Percentiles rank a stretch among this genome's conserved stretches.
These are phyloP conservation scores for Actinopyga echinites DNA, from an alignment of 53 echinoderm and acorn worm genomes.

Conservation along the genomic window DNA sequence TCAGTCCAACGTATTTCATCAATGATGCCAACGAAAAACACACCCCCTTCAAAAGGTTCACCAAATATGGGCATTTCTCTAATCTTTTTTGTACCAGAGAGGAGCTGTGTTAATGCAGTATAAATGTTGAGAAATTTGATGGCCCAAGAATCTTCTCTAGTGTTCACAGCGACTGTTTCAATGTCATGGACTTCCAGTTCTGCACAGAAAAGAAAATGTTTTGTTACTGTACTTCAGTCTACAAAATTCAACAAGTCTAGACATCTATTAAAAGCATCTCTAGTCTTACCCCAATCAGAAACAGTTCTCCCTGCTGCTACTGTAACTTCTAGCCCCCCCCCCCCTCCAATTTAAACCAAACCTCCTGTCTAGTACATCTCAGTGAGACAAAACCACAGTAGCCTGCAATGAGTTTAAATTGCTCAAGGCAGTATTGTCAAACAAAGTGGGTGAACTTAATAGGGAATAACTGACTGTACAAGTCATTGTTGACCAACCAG, in stretches of 20 bases:
- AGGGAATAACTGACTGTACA: too few relatives aligned
- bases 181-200: constrained; percentile 87
- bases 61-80: constrained; percentile 88
- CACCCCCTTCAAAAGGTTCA: constrained; percentile 56
- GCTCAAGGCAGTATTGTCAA: too few relatives aligned
- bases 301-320: too few relatives aligned
- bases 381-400: too few relatives aligned
- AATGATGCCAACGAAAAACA: constrained; percentile 72
- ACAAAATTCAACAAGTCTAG: background rate
- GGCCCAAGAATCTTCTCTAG: constrained; percentile 74
- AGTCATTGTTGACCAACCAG: too few relatives aligned
- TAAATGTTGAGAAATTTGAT: constrained; percentile 81
- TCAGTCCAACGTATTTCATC: constrained; percentile 82
- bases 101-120: constrained; percentile 53
- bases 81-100: constrained; percentile 43
- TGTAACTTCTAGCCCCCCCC: too few relatives aligned
- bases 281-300: too few relatives aligned
- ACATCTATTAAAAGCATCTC: too few relatives aligned
- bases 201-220: constrained; percentile 20
- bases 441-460: too few relatives aligned
- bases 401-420: too few relatives aligned
- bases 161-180: constrained; percentile 54
- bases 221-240: background rate
- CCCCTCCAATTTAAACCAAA: too few relatives aligned
- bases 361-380: too few relatives aligned